Conservation (phyloP, 1,140 invertebrate genomes). For the Diuraphis noxia region DNA sequence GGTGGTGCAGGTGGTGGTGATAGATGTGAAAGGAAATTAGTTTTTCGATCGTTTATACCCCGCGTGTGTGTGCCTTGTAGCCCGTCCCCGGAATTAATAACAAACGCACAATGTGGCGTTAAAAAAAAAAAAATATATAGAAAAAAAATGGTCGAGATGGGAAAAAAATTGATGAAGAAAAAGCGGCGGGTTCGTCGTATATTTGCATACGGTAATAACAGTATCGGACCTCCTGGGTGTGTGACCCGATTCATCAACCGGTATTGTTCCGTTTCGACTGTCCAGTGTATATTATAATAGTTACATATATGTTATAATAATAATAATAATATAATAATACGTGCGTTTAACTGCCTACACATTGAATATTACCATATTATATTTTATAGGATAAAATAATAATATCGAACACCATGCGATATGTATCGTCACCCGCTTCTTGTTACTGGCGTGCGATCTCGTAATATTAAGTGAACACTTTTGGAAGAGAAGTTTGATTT, state of each 20-base stretch:
- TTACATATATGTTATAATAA: neutral
- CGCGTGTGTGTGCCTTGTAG: neutral
- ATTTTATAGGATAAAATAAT: too few relatives aligned
- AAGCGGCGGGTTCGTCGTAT: constrained; percentile 17
- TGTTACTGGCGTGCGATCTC: too few relatives aligned
- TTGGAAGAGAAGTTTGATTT: too few relatives aligned
- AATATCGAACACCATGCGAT: too few relatives aligned
- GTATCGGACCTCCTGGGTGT: constrained; percentile 40
- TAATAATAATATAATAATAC: neutral
- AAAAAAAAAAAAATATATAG: neutral
- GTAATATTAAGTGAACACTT: too few relatives aligned
- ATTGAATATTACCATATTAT: neutral
- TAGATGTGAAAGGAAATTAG: constrained; percentile 32
- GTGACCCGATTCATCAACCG: constrained; percentile 48
- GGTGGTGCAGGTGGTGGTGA: neutral
- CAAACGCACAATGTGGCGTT: constrained; percentile 13
- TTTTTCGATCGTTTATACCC: constrained; percentile 20
- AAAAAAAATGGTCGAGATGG: neutral
- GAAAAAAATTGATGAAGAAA: constrained; percentile 30
- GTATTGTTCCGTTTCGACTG: constrained; percentile 31
- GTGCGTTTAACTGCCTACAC: neutral
- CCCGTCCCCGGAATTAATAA: neutral
- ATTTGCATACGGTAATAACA: constrained; percentile 51
- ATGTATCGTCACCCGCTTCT: too few relatives aligned
- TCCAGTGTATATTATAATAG: neutral